Percentiles rank a stretch among this genome's conserved stretches.
These are phyloP conservation scores for Tenualosa thibaudeaui DNA, from an alignment of 2,797 vertebrate species.

Conservation along the genomic window DNA sequence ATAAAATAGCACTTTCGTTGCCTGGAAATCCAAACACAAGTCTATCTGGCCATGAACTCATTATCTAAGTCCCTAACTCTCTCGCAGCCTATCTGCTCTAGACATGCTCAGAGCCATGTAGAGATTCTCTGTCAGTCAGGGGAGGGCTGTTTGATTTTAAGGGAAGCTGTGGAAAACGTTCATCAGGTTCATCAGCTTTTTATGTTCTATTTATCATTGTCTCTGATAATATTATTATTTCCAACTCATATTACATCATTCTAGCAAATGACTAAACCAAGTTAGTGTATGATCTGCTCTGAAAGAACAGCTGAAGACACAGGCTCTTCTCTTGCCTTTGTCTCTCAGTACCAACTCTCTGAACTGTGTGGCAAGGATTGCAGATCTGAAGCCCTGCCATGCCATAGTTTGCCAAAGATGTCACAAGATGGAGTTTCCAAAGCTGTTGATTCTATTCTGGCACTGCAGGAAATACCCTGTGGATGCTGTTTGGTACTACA, in stretches of 20 bases:
- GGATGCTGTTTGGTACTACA: not conserved
- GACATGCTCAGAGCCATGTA: too few relatives aligned
- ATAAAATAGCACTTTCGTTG: too few relatives aligned
- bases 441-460: not conserved
- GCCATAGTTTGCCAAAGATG: conserved; percentile 61
- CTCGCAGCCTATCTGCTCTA: too few relatives aligned
- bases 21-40: too few relatives aligned
- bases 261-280: not conserved
- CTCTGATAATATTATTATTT: too few relatives aligned
- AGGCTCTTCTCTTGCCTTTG: not conserved
- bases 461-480: not conserved
- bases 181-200: not conserved
- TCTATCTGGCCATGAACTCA: too few relatives aligned
- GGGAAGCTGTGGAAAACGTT: not conserved
- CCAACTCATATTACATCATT: not conserved
- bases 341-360: conserved; percentile 25
- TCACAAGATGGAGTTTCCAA: conserved; percentile 51
- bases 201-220: not conserved
- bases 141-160: too few relatives aligned
- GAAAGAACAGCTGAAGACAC: not conserved
- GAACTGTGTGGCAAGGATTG: conserved; percentile 64
- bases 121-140: too few relatives aligned
- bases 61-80: too few relatives aligned
- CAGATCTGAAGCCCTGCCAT: conserved; percentile 59
- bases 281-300: not conserved